phyloP scores from a whole-genome alignment of 1,140 invertebrate species.

The Oncopodura yosiiana region DNA sequence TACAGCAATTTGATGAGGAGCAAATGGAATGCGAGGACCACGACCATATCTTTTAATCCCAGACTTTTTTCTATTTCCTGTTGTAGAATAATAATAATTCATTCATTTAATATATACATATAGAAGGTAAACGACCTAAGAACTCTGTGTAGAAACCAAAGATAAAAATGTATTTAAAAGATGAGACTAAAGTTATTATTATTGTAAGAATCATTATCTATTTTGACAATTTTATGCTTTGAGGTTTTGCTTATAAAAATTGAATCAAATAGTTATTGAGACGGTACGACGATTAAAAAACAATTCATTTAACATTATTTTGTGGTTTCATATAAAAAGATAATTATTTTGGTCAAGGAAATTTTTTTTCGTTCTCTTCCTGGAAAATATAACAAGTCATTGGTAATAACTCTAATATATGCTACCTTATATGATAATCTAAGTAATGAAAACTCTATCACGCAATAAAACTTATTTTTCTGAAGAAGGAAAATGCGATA shows the following conservation, averaged over 20 bases:
- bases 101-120: constrained; percentile 13
- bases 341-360: too few relatives aligned
- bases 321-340: too few relatives aligned
- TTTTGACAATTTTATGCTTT: neutral
- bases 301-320: too few relatives aligned
- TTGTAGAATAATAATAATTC: neutral
- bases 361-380: too few relatives aligned
- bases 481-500: too few relatives aligned
- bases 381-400: neutral
- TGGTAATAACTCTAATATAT: neutral
- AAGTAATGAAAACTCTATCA: too few relatives aligned
- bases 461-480: too few relatives aligned
- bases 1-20: constrained; percentile 47
- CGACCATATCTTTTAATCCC: constrained; percentile 44
- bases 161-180: neutral
- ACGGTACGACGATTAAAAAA: too few relatives aligned
- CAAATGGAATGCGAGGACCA: constrained; percentile 55
- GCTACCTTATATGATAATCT: too few relatives aligned
- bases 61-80: constrained; percentile 37
- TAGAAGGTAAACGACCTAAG: neutral
- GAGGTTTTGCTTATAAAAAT: neutral
- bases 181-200: neutral
- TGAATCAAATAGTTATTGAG: too few relatives aligned
- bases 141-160: neutral
- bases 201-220: neutral